These are phyloP conservation scores for Muraenolepis orangiensis DNA, from an alignment of 2,797 vertebrate genomes.

Conservation along the genomic window DNA sequence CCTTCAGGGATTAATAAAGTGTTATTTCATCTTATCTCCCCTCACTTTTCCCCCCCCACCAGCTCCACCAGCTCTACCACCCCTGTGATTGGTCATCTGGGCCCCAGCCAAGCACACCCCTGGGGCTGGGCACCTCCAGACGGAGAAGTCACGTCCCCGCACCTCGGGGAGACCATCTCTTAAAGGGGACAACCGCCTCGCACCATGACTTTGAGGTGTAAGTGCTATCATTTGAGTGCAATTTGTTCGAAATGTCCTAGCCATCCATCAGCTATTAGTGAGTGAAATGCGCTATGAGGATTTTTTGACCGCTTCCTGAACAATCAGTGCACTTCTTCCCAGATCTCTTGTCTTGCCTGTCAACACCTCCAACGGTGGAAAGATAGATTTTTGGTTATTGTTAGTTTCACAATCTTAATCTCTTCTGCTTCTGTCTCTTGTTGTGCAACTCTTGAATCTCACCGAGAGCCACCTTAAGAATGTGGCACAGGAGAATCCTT, in stretches of 20 bases:
- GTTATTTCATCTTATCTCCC: not conserved
- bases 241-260: not conserved
- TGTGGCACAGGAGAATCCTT: constrained; percentile 12
- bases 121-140: constrained; percentile 47
- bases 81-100: constrained; percentile 46
- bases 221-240: not conserved
- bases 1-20: not conserved
- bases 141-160: constrained; percentile 37
- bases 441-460: too few relatives aligned
- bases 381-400: too few relatives aligned
- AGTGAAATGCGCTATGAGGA: not conserved
- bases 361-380: too few relatives aligned
- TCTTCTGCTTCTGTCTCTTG: too few relatives aligned
- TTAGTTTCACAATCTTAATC: not conserved
- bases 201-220: too few relatives aligned
- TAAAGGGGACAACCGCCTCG: constrained; percentile 10
- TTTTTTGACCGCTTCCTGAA: not conserved
- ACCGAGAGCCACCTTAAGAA: not conserved
- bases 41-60: not conserved
- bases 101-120: constrained; percentile 18
- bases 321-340: not conserved
- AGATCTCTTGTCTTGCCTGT: too few relatives aligned
- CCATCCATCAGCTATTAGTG: too few relatives aligned
- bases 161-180: too few relatives aligned
- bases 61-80: constrained; percentile 5